These are phyloP conservation scores for Zaprionus lineosus DNA, from an alignment of 2,888 invertebrate species.

Conservation along the genomic window DNA sequence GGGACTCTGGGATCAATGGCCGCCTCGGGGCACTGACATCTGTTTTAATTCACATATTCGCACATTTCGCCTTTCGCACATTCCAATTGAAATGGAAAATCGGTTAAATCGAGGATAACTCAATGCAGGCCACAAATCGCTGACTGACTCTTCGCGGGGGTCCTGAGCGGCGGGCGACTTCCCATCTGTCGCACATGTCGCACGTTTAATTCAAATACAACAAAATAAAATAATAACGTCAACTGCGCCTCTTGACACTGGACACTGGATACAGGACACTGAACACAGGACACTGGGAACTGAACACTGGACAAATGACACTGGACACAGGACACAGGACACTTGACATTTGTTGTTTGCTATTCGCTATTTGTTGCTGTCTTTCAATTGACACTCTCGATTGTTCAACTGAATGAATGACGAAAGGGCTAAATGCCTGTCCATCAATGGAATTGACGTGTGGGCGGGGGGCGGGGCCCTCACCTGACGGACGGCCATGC, in stretches of 20 bases:
- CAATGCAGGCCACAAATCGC: slow-evolving; percentile 52
- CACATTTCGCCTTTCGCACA: slow-evolving; percentile 44
- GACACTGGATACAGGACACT: slow-evolving; percentile 20
- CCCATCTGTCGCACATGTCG: too few species aligned
- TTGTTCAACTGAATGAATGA: slow-evolving; percentile 54
- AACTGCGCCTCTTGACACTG: slow-evolving; percentile 31
- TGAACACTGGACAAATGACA: slow-evolving; percentile 34
- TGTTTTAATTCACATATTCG: slow-evolving; percentile 64
- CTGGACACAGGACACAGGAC: slow-evolving; percentile 31
- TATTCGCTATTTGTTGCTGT: slow-evolving; percentile 39
- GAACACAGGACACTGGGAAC: not conserved
- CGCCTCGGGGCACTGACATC: slow-evolving; percentile 55
- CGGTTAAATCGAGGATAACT: slow-evolving; percentile 31
- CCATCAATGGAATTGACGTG: slow-evolving; percentile 43
- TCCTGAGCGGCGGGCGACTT: slow-evolving; percentile 27
- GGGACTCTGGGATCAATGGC: slow-evolving; percentile 57
- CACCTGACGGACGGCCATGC: slow-evolving; percentile 57
- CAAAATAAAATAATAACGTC: slow-evolving; percentile 66
- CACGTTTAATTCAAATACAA: slow-evolving; percentile 69
- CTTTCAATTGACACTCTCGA: slow-evolving; percentile 79
- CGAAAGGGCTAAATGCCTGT: slow-evolving; percentile 34
- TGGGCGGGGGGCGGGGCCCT: slow-evolving; percentile 8
- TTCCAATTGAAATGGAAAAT: slow-evolving; percentile 41
- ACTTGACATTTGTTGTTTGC: slow-evolving; percentile 44
- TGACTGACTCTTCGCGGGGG: not conserved